Evolutionary conservation across 2,113 vertebrate species (phyloP), one percentile per base, ranked within the genome.

Genomic region (Carassius carassius): DNA sequence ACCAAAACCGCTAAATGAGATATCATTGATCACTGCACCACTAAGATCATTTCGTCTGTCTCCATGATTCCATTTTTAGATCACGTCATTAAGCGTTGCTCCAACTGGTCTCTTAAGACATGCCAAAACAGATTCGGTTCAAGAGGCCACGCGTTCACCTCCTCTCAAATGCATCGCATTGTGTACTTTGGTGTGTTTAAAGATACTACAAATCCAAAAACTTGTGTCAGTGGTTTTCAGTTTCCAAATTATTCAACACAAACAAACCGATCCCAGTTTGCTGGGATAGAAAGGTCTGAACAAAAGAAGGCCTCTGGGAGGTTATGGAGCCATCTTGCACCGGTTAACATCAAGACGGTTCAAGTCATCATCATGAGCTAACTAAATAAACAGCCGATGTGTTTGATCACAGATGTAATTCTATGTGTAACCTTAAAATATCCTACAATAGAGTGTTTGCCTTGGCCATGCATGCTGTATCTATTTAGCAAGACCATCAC

Each of bases 401-500:
- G 86, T 89, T 92, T 87, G 89, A 92, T 91, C 89, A n/a, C 80
- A 87, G 65, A 69, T 84, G 69, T 74, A 78, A 82, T 78, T 83
- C 75, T 90, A 25, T 86, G 60, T 86, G 80, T 89, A 91, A 88
- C 92, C 92, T 92, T 65, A 91, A 90, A 93, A 92, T 54, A 88
- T 91, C 94, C 86, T 54, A 93, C 90, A 90, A 85, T 84, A 54
- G 90, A 90, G 91, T 95, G 94, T 95, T 96, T 94, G 92, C 93
- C 87, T 94, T 96, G 93, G 91, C 95, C 94, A 86, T 86, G 62
- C 58, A 91, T 91, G 89, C 37, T 49, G 90, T 91, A 88, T 93
- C 91, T 94, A 91, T 93, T 93, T 94, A 91, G 91, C 89, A 84
- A 92, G 86, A 89, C 94, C 92, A 92, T 95, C 90, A 90, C 92